Evolutionary conservation across 2,113 vertebrate genomes (phyloP), one percentile per base, ranked within the genome.

Genomic region (Channa maculata): DNA sequence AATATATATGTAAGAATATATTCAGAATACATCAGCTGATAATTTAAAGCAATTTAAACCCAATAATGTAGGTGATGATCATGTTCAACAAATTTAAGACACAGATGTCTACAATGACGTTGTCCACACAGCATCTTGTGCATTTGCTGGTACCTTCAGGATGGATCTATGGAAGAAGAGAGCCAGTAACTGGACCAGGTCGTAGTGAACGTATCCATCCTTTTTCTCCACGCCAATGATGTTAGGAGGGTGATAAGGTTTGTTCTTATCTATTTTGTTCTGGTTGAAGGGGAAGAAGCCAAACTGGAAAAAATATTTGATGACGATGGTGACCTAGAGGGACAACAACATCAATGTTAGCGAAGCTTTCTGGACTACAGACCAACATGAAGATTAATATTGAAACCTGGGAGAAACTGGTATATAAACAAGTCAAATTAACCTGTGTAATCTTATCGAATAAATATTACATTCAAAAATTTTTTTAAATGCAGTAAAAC

Each of bases 281-380:
- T 95, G 92, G 89, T 97, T 97, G 93, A 97, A 98, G 60, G 96
- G 96, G 81, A 98, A 98, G 89, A 99, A 99, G 62, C 97, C 96
- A 84, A 99, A 99, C 88, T 99, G 98, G 92, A 98, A 99, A 89
- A 99, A 98, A 93, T 99, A 99, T 75, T 99, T 99, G 88, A 98
- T 92, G 81, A 98, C 96, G 36, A 99, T 99, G 54, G 97, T 94
- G 81, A 97, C 96, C 98, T 98, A 79, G 45, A 82, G 0, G 7
- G 11, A 36, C 49, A 81, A 55, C 36, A 24, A 65, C 43, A 64
- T 3, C n/a, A 39, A n/a, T 36, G 34, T 33, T 33, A 59, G 64
- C 34, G 36, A 24, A 37, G 60, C n/a, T 12, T 14, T 55, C 34
- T 8, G 34, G 13, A 53, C 11, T 4, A 61, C 3, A 12, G 9